Evolutionary conservation across 2,113 vertebrate genomes (phyloP).

Genomic region (Gallinago media): DNA sequence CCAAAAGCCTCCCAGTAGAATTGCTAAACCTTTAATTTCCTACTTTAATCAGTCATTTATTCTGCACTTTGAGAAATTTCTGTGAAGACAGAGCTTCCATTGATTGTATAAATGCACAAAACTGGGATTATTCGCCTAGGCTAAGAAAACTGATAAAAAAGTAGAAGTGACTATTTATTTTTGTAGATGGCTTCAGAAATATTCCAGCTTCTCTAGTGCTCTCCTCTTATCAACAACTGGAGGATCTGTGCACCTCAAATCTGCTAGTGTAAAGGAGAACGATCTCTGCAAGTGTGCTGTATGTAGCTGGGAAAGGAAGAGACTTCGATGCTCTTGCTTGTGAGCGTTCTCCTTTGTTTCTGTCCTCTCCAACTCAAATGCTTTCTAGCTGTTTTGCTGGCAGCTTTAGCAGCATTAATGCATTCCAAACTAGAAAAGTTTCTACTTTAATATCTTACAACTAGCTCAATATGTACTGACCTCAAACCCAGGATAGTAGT

Average conservation of each 20-base stretch:
- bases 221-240: not conserved
- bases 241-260: not conserved
- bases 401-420: slow-evolving; percentile 52
- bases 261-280: not conserved
- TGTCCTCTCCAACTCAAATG: slow-evolving; percentile 4
- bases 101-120: not conserved
- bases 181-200: not conserved
- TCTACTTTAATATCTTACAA: slow-evolving; percentile 59
- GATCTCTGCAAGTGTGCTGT: not conserved
- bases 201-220: not conserved
- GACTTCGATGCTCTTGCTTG: not conserved
- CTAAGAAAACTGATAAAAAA: slow-evolving; percentile 10
- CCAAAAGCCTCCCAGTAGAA: not conserved
- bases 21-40: not conserved
- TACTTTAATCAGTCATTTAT: slow-evolving; percentile 12
- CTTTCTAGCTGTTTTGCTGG: slow-evolving; percentile 58
- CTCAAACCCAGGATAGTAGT: slow-evolving; percentile 62
- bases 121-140: not conserved
- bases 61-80: not conserved
- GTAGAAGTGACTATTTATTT: not conserved
- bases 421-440: slow-evolving; percentile 58
- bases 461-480: slow-evolving; percentile 59
- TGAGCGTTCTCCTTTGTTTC: slow-evolving; percentile 45
- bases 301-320: not conserved
- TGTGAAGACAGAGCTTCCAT: slow-evolving; percentile 16